These are phyloP conservation scores for Molossus alvarezi DNA, from an alignment of 2,797 vertebrate genomes.

Conservation along the genomic window DNA sequence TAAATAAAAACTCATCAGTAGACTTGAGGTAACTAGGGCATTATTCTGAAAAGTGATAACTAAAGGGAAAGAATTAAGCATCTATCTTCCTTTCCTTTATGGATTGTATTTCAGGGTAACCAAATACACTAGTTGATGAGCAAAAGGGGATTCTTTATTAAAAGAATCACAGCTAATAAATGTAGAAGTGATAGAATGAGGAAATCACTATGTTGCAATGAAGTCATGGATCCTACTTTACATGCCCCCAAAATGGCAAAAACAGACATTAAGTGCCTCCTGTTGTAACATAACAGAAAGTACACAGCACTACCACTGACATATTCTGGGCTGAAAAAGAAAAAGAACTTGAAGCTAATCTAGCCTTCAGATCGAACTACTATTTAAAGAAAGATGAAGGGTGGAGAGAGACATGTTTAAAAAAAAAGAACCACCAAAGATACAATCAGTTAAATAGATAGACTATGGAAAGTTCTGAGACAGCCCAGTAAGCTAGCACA, in stretches of 20 bases:
- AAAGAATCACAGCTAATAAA: slow-evolving; percentile 62
- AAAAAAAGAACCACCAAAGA: slow-evolving; percentile 29
- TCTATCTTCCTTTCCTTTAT: slow-evolving; percentile 57
- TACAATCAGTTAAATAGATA: slow-evolving; percentile 70
- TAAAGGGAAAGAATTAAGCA: slow-evolving; percentile 6
- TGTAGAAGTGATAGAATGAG: slow-evolving; percentile 28
- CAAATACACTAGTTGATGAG: slow-evolving; percentile 9
- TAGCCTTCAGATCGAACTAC: slow-evolving; percentile 52
- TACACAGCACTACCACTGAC: neutral
- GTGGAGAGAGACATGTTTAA: slow-evolving; percentile 25
- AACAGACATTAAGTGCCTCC: neutral
- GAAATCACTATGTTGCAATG: slow-evolving; percentile 28
- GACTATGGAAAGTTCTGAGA: slow-evolving; percentile 58
- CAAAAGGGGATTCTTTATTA: slow-evolving; percentile 36
- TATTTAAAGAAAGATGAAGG: slow-evolving; percentile 70
- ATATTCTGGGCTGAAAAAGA: neutral
- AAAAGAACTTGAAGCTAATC: slow-evolving; percentile 49
- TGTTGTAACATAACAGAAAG: neutral
- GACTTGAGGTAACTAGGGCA: neutral
- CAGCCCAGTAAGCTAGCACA: no score
- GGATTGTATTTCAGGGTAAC: slow-evolving; percentile 30
- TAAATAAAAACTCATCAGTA: neutral
- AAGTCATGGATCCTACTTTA: slow-evolving; percentile 19
- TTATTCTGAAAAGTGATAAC: slow-evolving; percentile 18
- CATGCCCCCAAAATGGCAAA: neutral